Base-by-base conservation (phyloP, 2,113 vertebrate species). In the Cephalopterus ornatus region DNA sequence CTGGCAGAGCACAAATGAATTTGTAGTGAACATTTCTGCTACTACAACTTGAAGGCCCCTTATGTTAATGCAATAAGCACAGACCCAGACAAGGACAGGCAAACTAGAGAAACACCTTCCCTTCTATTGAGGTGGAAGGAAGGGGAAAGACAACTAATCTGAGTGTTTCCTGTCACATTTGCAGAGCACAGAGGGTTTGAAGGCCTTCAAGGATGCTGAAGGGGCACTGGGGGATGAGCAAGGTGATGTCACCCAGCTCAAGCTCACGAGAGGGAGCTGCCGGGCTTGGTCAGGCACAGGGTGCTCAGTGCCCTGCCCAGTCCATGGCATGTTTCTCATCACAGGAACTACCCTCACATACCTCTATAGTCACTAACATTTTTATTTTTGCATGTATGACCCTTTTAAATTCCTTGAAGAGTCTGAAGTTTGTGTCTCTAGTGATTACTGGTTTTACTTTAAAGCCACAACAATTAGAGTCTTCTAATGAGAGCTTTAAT, bases 401-500 rank as follows among this genome's bases (percentile, higher is more conserved):
- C 44, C 59, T 14, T 97, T 81, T 55, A 33, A 86, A 93, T 93
- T 97, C 91, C 91, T 94, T 37, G 27, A 81, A 78, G 42, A 59
- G 70, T 46, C 15, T 5, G 14, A 73, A 33, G 23, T 50, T 94
- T 90, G n/a, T 75, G 14, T 77, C 52, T 83, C 65, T 76, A 66
- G 86, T 0, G 42, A 67, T 33, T 12, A 9, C 46, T 74, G 35
- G 28, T 73, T 85, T 92, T 72, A 79, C 49, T 67, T 83, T 58
- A 85, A 95, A 96, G 67, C 44, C 85, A 68, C 37, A 92, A 89
- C 58, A 78, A 82, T 47, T 56, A 73, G 27, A 80, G 33, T 52
- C 56, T 76, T 94, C 58, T 81, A 94, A 86, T 85, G 23, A 93
- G 83, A 85, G 70, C 86, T 93, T 86, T 58, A 94, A 94, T 44